phyloP scores from a whole-genome alignment of 1,140 invertebrate genomes.

The Drosophila sproati region DNA sequence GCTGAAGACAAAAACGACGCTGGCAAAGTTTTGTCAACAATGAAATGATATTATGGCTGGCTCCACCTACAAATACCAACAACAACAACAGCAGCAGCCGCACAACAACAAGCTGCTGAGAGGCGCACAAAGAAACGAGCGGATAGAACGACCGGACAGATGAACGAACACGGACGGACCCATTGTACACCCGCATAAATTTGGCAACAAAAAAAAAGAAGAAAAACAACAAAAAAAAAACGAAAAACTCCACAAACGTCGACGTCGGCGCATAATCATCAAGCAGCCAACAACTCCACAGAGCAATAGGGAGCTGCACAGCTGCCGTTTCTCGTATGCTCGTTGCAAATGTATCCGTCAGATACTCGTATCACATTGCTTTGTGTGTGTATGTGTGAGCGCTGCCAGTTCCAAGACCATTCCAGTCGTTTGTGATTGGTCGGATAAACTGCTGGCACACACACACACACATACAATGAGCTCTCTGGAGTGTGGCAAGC shows the following conservation, averaged over 20 bases:
- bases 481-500: conserved; percentile 34
- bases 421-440: conserved; percentile 69
- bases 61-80: conserved; percentile 81
- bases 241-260: conserved; percentile 62
- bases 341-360: conserved; percentile 30
- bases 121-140: conserved; percentile 12
- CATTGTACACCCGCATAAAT: conserved; percentile 74
- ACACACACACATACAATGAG: conserved; percentile 5
- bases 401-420: conserved; percentile 49
- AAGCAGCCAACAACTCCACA: conserved; percentile 46
- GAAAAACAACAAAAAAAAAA: not conserved
- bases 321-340: not conserved
- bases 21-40: conserved; percentile 78
- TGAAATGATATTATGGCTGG: conserved; percentile 60
- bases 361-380: conserved; percentile 4
- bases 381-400: not conserved
- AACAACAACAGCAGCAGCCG: conserved; percentile 22
- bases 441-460: conserved; percentile 59
- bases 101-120: conserved; percentile 23
- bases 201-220: conserved; percentile 51
- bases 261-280: conserved; percentile 75
- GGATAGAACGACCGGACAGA: conserved; percentile 21
- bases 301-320: conserved; percentile 31
- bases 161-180: conserved; percentile 6
- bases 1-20: conserved; percentile 48